Conservation (phyloP, 2,113 vertebrate species). For the Callipepla californica region DNA sequence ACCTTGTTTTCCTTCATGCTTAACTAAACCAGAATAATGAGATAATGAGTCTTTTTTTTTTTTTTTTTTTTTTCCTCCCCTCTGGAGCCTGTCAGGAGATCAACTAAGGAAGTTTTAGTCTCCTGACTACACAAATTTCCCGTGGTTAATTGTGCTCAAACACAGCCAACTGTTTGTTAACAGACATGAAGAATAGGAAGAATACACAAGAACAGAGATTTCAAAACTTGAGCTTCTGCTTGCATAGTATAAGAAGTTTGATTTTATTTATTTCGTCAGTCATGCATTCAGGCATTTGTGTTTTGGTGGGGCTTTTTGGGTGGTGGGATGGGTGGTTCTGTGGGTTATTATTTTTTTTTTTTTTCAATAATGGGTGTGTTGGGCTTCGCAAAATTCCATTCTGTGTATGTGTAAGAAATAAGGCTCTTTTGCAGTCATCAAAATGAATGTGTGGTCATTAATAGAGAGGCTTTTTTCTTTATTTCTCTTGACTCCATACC, state of each 20-base stretch:
- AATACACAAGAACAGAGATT: neutral
- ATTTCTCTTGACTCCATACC: neutral
- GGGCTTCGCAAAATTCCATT: neutral
- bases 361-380: neutral
- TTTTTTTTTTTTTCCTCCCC: neutral
- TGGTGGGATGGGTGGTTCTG: neutral
- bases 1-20: neutral
- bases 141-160: slow-evolving; percentile 21
- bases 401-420: neutral
- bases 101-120: neutral
- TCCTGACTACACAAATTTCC: neutral
- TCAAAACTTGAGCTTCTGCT: neutral
- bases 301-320: neutral
- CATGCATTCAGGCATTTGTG: neutral
- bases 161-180: neutral
- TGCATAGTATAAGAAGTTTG: neutral
- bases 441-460: neutral
- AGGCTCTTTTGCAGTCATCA: neutral
- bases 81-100: neutral
- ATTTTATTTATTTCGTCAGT: neutral
- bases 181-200: neutral
- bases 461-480: rapidly evolving
- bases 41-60: neutral
- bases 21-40: neutral
- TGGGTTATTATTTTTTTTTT: neutral